These are phyloP conservation scores for Hipparchia semele DNA, from an alignment of 2,888 invertebrate genomes.

Conservation along the genomic window DNA sequence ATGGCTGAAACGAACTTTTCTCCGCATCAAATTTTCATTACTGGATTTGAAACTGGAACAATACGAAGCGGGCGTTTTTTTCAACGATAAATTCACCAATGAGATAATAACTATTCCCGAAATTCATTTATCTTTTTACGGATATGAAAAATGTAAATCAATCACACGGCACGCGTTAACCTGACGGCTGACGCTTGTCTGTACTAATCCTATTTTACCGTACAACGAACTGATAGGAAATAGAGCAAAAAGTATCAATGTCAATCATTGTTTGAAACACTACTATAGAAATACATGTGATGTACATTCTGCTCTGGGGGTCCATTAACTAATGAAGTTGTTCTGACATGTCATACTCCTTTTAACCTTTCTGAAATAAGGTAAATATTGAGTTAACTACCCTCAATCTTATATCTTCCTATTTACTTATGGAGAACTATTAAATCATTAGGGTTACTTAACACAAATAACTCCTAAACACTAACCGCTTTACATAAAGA, in stretches of 20 bases:
- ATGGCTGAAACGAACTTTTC: no score
- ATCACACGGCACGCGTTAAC: not conserved
- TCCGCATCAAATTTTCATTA: no score
- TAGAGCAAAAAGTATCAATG: slow-evolving; percentile 25
- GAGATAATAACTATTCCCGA: no score
- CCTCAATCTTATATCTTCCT: no score
- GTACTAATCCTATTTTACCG: slow-evolving; percentile 8
- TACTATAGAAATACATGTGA: not conserved
- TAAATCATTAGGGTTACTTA: slow-evolving; percentile 1
- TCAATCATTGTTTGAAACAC: slow-evolving; percentile 14
- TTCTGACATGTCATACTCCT: no score
- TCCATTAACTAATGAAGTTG: no score
- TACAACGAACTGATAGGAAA: slow-evolving; percentile 24
- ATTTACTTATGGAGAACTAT: not conserved
- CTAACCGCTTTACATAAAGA: slow-evolving; percentile 43
- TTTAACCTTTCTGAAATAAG: no score
- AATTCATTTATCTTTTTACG: not conserved
- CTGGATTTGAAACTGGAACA: no score
- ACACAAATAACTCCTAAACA: slow-evolving; percentile 1
- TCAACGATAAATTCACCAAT: no score
- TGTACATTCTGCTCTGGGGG: not conserved
- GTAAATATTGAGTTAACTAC: no score
- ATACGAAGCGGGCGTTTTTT: no score
- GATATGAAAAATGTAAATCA: slow-evolving; percentile 4
- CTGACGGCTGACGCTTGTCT: slow-evolving; percentile 19